These are phyloP conservation scores for Hyaena hyaena DNA, from an alignment of 2,113 vertebrate genomes.

Conservation along the genomic window DNA sequence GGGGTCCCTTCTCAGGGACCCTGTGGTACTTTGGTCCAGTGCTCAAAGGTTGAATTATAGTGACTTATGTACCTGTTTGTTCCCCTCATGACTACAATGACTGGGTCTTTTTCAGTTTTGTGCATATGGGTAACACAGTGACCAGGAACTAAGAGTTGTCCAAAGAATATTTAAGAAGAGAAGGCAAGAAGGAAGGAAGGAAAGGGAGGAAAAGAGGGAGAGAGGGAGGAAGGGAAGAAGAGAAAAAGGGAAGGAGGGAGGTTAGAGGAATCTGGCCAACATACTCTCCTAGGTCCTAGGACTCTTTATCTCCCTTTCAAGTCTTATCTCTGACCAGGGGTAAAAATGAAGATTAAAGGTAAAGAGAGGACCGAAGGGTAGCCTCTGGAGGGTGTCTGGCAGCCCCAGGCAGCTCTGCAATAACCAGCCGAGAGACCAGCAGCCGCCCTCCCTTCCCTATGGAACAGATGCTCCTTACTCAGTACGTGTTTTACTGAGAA, in stretches of 20 bases:
- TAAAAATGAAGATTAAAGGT: neutral
- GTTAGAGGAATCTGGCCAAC: neutral
- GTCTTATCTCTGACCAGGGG: neutral
- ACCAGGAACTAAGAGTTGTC: neutral
- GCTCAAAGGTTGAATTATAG: neutral
- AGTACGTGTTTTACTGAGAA: neutral
- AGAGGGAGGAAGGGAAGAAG: neutral
- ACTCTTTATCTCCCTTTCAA: neutral
- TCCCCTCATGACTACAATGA: neutral
- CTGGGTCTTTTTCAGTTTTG: neutral
- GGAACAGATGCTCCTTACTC: neutral
- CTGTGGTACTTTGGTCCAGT: neutral
- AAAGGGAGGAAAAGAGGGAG: too few relatives aligned
- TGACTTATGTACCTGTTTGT: neutral
- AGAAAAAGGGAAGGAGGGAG: fast-evolving
- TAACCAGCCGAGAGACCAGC: neutral
- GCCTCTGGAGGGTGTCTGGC: neutral
- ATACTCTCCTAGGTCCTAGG: neutral
- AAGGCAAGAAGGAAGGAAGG: neutral
- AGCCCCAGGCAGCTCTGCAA: neutral
- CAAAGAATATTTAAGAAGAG: neutral
- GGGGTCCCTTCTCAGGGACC: neutral
- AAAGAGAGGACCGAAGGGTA: neutral
- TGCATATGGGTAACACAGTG: neutral
- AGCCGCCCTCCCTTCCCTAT: neutral